Evolutionary conservation across 2,797 vertebrate genomes (phyloP), one percentile per base, ranked within the genome.

Genomic region (Arctocebus calabarensis): DNA sequence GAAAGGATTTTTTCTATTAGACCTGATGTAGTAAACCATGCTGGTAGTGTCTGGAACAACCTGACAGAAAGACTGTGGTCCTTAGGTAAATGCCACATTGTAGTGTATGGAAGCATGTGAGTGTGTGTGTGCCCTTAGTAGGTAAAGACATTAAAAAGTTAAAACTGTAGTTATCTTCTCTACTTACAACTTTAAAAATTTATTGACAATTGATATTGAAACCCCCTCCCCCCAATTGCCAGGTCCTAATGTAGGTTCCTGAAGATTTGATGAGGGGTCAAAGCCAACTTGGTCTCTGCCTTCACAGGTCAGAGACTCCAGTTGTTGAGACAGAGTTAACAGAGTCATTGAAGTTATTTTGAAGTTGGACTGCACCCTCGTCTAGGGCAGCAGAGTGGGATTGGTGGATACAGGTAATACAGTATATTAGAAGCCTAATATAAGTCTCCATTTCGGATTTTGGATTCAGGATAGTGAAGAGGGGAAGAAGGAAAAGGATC

Each of bases 321-420:
- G 17, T 5, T 32, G 34, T 7, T 13, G 23, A 68, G 40, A 27
- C 0, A 25, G 34, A 84, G 3, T 23, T 32, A 52, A n/a, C 45
- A 77, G 12, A 2, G 2, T 7, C 62, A 12, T 7, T 43, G 62
- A n/a, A n/a, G 34, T 86, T 40, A 37, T 3, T 40, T 5, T 2
- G 17, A 64, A 94, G 52, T 29, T 14, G 9, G 17, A 25, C 2
- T n/a, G 2, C 25, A 48, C 9, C 17, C 43, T 40, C 20, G 19
- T 2, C 55, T 25, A 27, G 5, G 0, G 0, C 52, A 27, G 13
- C 20, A 9, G 29, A 7, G 62, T 90, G n/a, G 45, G 7, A 20
- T 52, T 48, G 14, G 62, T 10, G 20, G 2, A 57, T 48, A 27
- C 29, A 13, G n/a, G 0, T 10, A 82, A 52, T 12, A 61, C 12